These are phyloP conservation scores for Semaprochilodus insignis DNA, from an alignment of 2,797 vertebrate species.

Conservation along the genomic window DNA sequence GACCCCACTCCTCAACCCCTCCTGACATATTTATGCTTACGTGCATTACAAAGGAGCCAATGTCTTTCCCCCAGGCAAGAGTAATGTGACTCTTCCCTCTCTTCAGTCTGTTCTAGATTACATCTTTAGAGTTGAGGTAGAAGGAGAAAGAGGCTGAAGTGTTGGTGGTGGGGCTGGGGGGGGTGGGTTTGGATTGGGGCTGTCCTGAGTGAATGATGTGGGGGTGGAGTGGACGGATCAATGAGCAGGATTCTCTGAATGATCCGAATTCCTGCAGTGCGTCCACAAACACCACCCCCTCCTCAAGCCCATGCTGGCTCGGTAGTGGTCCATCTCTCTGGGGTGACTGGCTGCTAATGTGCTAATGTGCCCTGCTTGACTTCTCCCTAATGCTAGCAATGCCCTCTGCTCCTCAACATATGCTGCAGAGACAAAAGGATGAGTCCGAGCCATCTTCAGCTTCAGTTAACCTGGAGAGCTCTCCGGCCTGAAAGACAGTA, in stretches of 20 bases:
- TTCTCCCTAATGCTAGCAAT: conserved; percentile 57
- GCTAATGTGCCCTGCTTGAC: conserved; percentile 64
- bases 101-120: conserved; percentile 62
- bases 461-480: conserved; percentile 61
- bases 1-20: background rate
- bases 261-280: conserved; percentile 72
- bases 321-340: conserved; percentile 53
- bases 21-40: conserved; percentile 41
- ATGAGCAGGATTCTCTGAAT: conserved; percentile 69
- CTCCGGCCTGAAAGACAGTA: conserved; percentile 60
- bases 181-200: background rate
- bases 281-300: conserved; percentile 25
- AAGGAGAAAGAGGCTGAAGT: conserved; percentile 28
- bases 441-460: conserved; percentile 51
- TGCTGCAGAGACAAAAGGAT: conserved; percentile 67
- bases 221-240: conserved; percentile 53
- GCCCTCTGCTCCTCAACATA: conserved; percentile 72
- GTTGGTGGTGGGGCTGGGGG: conserved; percentile 6
- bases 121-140: conserved; percentile 55
- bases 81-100: conserved; percentile 57
- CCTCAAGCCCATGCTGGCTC: conserved; percentile 35
- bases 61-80: conserved; percentile 42
- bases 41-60: conserved; percentile 59
- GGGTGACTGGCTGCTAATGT: conserved; percentile 62
- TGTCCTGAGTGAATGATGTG: conserved; percentile 45